These are phyloP conservation scores for Arion vulgaris DNA, from an alignment of 1,140 invertebrate genomes.

Conservation along the genomic window DNA sequence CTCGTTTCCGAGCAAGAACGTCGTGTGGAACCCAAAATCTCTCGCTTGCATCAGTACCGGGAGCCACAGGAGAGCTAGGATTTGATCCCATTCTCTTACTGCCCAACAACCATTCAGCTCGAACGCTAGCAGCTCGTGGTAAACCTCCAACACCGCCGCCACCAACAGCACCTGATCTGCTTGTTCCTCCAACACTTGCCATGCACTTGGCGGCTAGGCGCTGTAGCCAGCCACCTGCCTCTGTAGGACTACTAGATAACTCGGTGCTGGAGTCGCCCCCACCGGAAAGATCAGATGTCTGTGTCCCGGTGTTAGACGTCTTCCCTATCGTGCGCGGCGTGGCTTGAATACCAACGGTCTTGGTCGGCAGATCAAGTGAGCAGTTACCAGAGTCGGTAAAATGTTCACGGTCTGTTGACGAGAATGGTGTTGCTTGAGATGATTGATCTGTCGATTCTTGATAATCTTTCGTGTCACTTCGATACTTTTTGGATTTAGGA, in stretches of 20 bases:
- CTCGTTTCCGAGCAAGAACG: conserved; percentile 57
- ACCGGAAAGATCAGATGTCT: conserved; percentile 7
- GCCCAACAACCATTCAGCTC: conserved; percentile 52
- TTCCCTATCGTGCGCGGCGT: conserved; percentile 37
- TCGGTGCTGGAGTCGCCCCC: conserved; percentile 13
- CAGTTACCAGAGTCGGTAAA: conserved; percentile 33
- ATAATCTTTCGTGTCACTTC: not conserved
- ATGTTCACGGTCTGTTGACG: not conserved
- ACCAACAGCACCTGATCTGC: not conserved
- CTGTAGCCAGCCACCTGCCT: conserved; percentile 34
- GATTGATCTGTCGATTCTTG: not conserved
- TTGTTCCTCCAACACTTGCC: conserved; percentile 36
- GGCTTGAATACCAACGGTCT: conserved; percentile 33
- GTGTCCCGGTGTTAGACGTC: conserved; percentile 38
- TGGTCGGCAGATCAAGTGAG: conserved; percentile 35
- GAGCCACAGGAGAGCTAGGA: conserved; percentile 50
- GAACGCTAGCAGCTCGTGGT: conserved; percentile 41
- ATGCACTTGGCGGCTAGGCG: conserved; percentile 42
- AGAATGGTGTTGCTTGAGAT: not conserved
- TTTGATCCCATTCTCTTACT: conserved; percentile 55
- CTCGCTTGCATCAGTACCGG: conserved; percentile 52
- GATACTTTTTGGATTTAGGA: conserved; percentile 25
- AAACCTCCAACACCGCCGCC: conserved; percentile 1
- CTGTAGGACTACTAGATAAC: conserved; percentile 10
- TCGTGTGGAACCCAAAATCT: conserved; percentile 63